phyloP scores from a whole-genome alignment of 1,140 invertebrate genomes.

The Wasmannia auropunctata region DNA sequence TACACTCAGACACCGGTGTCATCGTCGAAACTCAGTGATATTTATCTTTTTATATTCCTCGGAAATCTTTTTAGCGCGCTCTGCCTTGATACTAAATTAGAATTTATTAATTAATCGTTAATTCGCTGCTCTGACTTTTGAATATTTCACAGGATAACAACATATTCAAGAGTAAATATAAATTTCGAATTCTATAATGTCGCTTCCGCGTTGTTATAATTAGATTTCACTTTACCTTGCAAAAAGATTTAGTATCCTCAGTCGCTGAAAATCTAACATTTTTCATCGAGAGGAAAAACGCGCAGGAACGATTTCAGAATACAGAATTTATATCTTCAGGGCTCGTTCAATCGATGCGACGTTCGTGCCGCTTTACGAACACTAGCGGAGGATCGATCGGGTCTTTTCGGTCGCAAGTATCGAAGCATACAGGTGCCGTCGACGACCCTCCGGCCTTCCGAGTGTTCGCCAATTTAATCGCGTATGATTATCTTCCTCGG shows the following conservation, averaged over 20 bases:
- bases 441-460: constrained; percentile 4
- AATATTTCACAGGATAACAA: not conserved
- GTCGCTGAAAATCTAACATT: not conserved
- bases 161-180: not conserved
- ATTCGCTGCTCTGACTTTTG: not conserved
- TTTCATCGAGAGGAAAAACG: not conserved
- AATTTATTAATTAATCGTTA: not conserved
- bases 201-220: not conserved
- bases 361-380: constrained; percentile 37
- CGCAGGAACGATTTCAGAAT: not conserved
- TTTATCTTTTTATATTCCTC: not conserved
- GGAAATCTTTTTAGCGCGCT: not conserved
- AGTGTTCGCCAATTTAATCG: not conserved
- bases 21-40: no score
- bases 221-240: not conserved
- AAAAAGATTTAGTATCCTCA: not conserved
- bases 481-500: not conserved
- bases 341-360: not conserved
- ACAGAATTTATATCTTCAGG: not conserved
- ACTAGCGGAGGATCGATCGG: constrained; percentile 53
- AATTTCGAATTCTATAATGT: not conserved
- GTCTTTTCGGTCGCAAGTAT: constrained; percentile 39
- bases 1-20: no score
- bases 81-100: not conserved
- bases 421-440: constrained; percentile 55